These are phyloP conservation scores for Sweltsa coloradensis DNA, from an alignment of 1,140 invertebrate genomes.

Conservation along the genomic window DNA sequence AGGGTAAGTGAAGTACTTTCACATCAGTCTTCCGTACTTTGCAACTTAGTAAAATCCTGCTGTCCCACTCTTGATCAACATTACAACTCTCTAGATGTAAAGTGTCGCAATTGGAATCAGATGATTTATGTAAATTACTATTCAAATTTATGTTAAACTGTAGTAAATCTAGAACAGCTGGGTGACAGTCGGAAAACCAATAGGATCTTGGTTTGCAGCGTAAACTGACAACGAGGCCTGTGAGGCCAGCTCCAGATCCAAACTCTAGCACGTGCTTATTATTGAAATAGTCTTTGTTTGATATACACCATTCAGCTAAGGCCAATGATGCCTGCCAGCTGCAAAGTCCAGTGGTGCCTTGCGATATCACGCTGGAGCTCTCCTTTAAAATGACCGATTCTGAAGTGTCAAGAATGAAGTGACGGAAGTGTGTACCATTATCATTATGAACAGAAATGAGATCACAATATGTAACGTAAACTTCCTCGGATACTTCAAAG, in stretches of 20 bases:
- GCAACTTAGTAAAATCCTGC: not conserved
- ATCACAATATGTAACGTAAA: no score
- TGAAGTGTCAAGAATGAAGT: no score
- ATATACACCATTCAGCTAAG: slow-evolving; percentile 38
- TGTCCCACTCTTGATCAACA: slow-evolving; percentile 5
- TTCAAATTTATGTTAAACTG: slow-evolving; percentile 10
- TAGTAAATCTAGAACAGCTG: slow-evolving; percentile 27
- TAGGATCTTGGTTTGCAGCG: slow-evolving; percentile 33
- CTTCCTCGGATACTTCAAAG: no score
- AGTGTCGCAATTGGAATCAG: slow-evolving; percentile 7
- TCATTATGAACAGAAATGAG: no score
- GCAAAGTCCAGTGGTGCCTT: slow-evolving; percentile 41
- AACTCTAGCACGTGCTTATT: slow-evolving; percentile 38
- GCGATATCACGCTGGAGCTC: slow-evolving; percentile 37
- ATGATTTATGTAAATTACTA: not conserved
- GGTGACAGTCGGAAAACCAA: slow-evolving; percentile 39
- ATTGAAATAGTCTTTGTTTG: slow-evolving; percentile 27
- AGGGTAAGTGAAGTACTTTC: slow-evolving; percentile 31
- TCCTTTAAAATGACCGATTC: no score
- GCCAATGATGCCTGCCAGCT: slow-evolving; percentile 39
- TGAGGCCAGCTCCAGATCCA: slow-evolving; percentile 41
- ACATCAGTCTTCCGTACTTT: slow-evolving; percentile 18
- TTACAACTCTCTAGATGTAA: not conserved
- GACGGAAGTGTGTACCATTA: no score
- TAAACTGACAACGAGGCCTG: slow-evolving; percentile 33